These are phyloP conservation scores for Dorcus parallelipipedus DNA, from an alignment of 2,888 invertebrate species.

Conservation along the genomic window DNA sequence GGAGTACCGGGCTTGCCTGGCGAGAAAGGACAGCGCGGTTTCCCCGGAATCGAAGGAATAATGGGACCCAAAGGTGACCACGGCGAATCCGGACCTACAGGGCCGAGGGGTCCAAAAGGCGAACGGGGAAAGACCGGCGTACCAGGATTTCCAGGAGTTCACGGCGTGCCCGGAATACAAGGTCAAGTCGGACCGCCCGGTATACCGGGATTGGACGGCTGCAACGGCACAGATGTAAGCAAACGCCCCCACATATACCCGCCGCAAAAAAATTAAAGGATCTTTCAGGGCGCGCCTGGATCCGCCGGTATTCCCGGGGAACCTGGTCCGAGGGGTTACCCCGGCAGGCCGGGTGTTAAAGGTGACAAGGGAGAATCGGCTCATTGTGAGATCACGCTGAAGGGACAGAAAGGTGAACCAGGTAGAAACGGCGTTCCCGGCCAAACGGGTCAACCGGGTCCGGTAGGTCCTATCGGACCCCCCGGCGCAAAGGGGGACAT, in stretches of 20 bases:
- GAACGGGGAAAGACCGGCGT: constrained; percentile 82
- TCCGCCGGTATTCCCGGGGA: constrained; percentile 64
- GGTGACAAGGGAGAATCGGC: constrained; percentile 83
- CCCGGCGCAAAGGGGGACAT: constrained; percentile 60
- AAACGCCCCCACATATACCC: too few relatives aligned
- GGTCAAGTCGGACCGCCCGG: constrained; percentile 74
- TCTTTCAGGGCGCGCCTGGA: constrained; percentile 71
- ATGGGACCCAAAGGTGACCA: constrained; percentile 85
- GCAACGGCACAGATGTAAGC: constrained; percentile 89
- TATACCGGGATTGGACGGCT: constrained; percentile 85
- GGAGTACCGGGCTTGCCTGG: constrained; percentile 72
- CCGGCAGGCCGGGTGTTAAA: constrained; percentile 62
- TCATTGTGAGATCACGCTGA: constrained; percentile 63
- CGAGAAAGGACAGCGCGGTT: constrained; percentile 72
- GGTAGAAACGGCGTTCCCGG: constrained; percentile 73
- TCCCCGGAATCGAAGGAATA: constrained; percentile 80
- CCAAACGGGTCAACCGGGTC: constrained; percentile 61
- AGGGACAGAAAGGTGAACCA: constrained; percentile 85
- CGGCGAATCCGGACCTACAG: constrained; percentile 80
- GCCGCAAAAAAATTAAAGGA: constrained; percentile 4
- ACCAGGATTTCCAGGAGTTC: constrained; percentile 80
- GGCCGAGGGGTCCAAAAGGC: constrained; percentile 79
- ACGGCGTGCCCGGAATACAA: constrained; percentile 68
- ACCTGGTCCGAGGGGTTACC: constrained; percentile 73
- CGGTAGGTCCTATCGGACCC: constrained; percentile 58